Percentiles rank a stretch among this genome's conserved stretches.
phyloP scores from a whole-genome alignment of 2,797 vertebrate genomes.

The Crenichthys baileyi region DNA sequence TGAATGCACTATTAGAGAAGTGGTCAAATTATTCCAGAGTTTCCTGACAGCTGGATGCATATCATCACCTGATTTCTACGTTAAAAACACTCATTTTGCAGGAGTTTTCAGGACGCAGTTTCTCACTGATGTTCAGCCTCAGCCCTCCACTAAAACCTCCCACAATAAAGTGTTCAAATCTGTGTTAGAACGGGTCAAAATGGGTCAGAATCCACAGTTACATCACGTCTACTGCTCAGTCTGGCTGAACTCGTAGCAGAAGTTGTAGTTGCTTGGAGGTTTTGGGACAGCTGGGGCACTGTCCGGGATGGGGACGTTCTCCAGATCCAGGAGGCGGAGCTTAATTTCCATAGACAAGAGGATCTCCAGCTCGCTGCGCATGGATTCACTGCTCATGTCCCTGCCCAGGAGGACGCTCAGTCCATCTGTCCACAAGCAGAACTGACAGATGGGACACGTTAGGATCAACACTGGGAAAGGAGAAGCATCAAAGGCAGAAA shows the following conservation, averaged over 20 bases:
- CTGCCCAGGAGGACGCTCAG: slow-evolving; percentile 90
- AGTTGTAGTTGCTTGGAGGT: slow-evolving; percentile 93
- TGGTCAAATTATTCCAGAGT: neutral
- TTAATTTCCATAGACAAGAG: slow-evolving; percentile 98
- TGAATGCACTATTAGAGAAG: slow-evolving; percentile 41
- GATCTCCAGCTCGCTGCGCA: slow-evolving; percentile 91
- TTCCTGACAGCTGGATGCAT: neutral
- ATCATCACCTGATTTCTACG: neutral
- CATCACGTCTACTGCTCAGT: slow-evolving; percentile 83
- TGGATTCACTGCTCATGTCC: slow-evolving; percentile 92
- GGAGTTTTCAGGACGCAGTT: neutral
- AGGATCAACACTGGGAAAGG: neutral
- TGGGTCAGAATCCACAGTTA: slow-evolving; percentile 8
- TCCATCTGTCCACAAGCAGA: slow-evolving; percentile 95
- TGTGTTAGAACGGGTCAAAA: slow-evolving; percentile 7
- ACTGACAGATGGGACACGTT: slow-evolving; percentile 73
- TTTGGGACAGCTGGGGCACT: slow-evolving; percentile 88
- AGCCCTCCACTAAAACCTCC: neutral
- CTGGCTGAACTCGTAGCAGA: slow-evolving; percentile 95
- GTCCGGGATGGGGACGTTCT: slow-evolving; percentile 93
- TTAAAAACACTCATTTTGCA: neutral
- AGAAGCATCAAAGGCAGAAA: neutral
- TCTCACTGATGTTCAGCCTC: too few species aligned
- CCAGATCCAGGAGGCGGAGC: slow-evolving; percentile 93
- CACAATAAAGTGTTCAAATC: slow-evolving; percentile 31